Percentiles rank a stretch among this genome's conserved stretches.
phyloP scores from a whole-genome alignment of 2,113 vertebrate species.

The Petrocephalus microphthalmus region DNA sequence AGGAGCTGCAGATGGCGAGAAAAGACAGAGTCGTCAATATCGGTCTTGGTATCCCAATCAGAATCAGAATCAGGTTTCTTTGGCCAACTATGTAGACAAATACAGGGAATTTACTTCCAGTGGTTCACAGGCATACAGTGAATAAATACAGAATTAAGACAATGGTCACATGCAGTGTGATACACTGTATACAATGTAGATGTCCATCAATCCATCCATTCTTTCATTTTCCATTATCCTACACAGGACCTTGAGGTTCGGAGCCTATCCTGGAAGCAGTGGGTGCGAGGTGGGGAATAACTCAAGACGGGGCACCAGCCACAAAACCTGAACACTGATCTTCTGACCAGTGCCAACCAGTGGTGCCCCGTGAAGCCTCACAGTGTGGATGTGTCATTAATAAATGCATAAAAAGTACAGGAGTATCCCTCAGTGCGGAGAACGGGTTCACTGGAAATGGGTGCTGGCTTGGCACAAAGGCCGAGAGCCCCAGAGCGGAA shows the following conservation, averaged over 20 bases:
- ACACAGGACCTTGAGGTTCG: not conserved
- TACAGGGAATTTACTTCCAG: not conserved
- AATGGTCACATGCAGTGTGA: not conserved
- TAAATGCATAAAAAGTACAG: not conserved
- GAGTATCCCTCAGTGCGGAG: not conserved
- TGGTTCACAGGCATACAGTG: not conserved
- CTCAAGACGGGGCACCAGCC: not conserved
- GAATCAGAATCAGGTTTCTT: not conserved
- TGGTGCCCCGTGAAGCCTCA: not conserved
- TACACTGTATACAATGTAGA: not conserved
- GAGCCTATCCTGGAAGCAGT: not conserved
- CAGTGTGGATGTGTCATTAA: not conserved
- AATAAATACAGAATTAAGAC: not conserved
- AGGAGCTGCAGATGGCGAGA: slow-evolving; percentile 61
- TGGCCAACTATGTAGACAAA: not conserved
- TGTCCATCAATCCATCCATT: not conserved
- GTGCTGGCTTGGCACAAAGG: not conserved
- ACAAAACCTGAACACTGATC: not conserved
- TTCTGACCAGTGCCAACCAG: not conserved
- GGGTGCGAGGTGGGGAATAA: not conserved
- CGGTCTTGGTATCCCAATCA: not conserved
- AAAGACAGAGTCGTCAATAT: not conserved
- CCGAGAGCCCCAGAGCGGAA: not conserved
- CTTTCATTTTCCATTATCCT: not conserved
- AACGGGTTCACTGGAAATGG: not conserved